phyloP scores from a whole-genome alignment of 2,888 invertebrate species.

The Marronus borbonicus region DNA sequence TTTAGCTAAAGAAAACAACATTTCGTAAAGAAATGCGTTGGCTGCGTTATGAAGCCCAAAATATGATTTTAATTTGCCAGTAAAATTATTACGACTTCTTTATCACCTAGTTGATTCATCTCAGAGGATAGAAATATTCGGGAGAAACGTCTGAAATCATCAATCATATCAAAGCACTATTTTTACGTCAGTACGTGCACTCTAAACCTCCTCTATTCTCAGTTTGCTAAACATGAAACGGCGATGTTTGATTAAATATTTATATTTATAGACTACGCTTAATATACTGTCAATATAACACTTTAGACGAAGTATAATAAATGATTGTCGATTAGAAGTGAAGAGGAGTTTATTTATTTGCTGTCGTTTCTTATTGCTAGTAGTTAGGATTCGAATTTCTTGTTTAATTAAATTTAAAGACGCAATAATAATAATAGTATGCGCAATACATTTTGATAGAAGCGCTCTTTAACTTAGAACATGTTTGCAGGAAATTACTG shows the following conservation, averaged over 20 bases:
- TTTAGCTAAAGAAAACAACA: too few species aligned
- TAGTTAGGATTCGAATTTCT: too few species aligned
- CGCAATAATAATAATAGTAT: too few species aligned
- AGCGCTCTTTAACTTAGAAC: too few species aligned
- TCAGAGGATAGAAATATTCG: too few species aligned
- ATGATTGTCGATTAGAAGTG: neutral
- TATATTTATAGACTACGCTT: conserved; percentile 8
- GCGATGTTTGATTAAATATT: conserved; percentile 13
- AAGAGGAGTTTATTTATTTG: conserved; percentile 13
- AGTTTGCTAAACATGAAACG: neutral
- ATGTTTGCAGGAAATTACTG: too few species aligned
- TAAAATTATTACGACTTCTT: neutral
- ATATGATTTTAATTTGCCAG: neutral
- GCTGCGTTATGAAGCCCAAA: neutral
- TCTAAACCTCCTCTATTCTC: neutral
- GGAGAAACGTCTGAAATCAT: too few species aligned
- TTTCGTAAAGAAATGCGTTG: too few species aligned
- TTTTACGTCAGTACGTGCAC: neutral
- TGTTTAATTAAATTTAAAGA: too few species aligned
- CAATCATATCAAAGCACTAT: neutral
- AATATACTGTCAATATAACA: conserved; percentile 9
- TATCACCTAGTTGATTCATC: too few species aligned
- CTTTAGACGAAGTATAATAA: neutral
- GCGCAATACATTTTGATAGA: too few species aligned
- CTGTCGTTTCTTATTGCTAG: neutral